These are phyloP conservation scores for Leptinotarsa peninsularis DNA, from an alignment of 2,888 invertebrate species.

Conservation along the genomic window DNA sequence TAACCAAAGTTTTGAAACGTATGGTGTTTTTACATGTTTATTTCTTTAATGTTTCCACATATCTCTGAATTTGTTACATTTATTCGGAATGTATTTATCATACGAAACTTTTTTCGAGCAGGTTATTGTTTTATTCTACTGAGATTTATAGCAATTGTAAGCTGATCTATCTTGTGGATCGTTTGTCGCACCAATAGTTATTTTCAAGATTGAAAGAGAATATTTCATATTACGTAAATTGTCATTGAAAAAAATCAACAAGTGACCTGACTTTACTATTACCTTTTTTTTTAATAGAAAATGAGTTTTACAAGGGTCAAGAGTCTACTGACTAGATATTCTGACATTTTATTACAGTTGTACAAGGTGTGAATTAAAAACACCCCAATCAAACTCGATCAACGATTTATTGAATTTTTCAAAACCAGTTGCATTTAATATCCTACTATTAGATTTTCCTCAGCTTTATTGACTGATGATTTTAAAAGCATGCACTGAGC, in stretches of 20 bases:
- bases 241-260: background rate
- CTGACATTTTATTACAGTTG: background rate
- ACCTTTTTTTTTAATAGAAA: background rate
- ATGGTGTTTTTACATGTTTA: background rate
- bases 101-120: background rate
- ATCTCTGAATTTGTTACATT: background rate
- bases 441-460: background rate
- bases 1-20: too few species aligned
- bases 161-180: background rate
- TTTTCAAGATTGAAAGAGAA: background rate
- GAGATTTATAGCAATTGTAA: background rate
- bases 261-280: background rate
- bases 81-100: background rate
- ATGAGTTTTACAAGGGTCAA: background rate
- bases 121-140: background rate
- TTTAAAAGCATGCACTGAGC: background rate
- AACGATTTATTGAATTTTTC: background rate
- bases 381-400: background rate
- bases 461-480: background rate
- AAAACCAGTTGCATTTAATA: background rate
- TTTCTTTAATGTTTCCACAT: background rate
- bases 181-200: background rate
- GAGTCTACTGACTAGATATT: background rate
- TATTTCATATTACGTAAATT: background rate
- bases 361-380: background rate